Conservation (phyloP, 2,113 vertebrate species). For the Leucoraja erinaceus region DNA sequence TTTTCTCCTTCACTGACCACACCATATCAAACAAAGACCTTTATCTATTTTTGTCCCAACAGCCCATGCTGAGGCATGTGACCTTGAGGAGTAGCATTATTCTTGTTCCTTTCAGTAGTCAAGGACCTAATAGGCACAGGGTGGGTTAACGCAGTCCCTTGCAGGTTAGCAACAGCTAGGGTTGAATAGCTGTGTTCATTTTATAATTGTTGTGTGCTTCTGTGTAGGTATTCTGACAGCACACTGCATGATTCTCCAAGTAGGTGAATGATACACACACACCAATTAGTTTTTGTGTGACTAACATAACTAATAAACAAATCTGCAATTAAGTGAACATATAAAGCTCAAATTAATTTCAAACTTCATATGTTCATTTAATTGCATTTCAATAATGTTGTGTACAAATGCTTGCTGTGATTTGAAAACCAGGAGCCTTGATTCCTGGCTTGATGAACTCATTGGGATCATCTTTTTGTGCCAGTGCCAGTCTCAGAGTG, state of each 20-base stretch:
- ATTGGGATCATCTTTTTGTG: neutral
- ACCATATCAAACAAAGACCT: neutral
- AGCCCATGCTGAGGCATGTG: neutral
- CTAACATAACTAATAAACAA: neutral
- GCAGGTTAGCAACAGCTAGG: neutral
- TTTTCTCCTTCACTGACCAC: neutral
- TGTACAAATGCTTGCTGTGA: neutral
- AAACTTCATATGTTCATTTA: too few relatives aligned
- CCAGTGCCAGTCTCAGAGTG: neutral
- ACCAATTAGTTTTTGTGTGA: neutral
- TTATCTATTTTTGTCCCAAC: neutral
- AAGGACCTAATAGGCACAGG: neutral
- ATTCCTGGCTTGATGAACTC: neutral
- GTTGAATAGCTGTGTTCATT: neutral
- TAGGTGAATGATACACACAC: neutral
- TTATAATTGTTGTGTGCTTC: neutral
- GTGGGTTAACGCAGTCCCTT: neutral
- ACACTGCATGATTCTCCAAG: neutral
- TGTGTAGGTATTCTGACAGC: neutral
- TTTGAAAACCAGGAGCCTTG: neutral
- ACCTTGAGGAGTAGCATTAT: neutral
- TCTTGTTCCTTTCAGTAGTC: neutral
- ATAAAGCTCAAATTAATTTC: neutral
- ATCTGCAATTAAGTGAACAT: neutral
- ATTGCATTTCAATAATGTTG: neutral